Conservation (phyloP, 2,113 vertebrate genomes). For the Poecilia latipinna region DNA sequence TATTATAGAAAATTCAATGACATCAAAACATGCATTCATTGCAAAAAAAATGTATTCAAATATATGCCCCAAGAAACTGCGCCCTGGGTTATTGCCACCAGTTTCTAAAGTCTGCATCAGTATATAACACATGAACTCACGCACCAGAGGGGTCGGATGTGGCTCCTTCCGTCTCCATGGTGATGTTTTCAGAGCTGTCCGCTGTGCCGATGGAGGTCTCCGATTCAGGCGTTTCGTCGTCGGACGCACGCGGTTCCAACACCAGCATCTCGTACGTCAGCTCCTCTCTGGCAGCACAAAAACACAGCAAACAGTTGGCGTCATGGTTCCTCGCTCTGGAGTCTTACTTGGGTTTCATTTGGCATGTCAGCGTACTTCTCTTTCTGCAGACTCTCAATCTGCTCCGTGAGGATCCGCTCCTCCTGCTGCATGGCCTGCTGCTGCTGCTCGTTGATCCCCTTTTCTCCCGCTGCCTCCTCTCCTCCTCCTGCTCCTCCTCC, state of each 20-base stretch:
- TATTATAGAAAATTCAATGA: no score
- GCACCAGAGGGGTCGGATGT: constrained; percentile 82
- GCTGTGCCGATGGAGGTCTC: constrained; percentile 94
- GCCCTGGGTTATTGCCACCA: no score
- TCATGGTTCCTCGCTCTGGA: no score
- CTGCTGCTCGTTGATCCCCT: constrained; percentile 86
- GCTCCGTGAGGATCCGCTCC: constrained; percentile 88
- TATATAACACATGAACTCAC: background rate
- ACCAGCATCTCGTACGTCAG: constrained; percentile 93
- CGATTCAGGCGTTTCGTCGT: constrained; percentile 92
- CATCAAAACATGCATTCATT: no score
- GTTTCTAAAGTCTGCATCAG: no score
- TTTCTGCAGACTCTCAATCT: constrained; percentile 94
- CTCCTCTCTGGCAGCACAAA: constrained; percentile 84
- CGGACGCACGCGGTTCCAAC: constrained; percentile 89
- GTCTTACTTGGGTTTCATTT: no score
- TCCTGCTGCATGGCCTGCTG: constrained; percentile 92
- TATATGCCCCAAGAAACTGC: no score
- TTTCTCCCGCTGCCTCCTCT: constrained; percentile 79
- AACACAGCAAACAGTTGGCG: no score
- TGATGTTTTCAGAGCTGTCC: constrained; percentile 92
- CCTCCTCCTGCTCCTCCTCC: constrained; percentile 56
- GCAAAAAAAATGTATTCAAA: no score
- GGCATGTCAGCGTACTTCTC: constrained; percentile 86
- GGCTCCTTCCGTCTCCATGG: constrained; percentile 86